Base-by-base conservation (phyloP, 2,113 vertebrate genomes). In the Oncorhynchus clarkii region DNA sequence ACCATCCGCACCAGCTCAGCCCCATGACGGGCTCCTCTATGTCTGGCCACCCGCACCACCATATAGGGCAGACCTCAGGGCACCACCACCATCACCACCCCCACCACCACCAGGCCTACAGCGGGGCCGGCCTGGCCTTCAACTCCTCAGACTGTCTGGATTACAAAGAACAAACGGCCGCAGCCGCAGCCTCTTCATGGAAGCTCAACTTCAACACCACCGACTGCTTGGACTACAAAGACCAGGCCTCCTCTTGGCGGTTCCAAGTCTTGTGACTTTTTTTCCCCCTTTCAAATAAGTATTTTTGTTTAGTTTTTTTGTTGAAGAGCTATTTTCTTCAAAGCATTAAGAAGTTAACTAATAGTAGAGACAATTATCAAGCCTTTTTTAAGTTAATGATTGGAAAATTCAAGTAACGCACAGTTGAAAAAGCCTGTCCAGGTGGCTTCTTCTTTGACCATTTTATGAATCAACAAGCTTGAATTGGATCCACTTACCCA, bases 171-270 rank as follows among this genome's bases (percentile, higher is more conserved):
- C 96, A 95, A 1, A 88, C 94, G 0, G 88, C 67, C 2, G 20
- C 93, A 0, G 88, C 67, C 2, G 20, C 93, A 1, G 89, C 94
- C 0, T 87, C 92, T 20, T 94, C 96, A 75, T 99, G 97, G 97
- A 99, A 99, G 89, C 96, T 99, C 90, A 98, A 98, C 94, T 99
- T 99, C 92, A 99, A 96, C 86, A 91, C 97, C 11, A 90, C 96
- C 9, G 97, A 99, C 87, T 98, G 97, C 91, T 95, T 99, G 85
- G 97, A 99, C 95, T 99, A 99, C 94, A 99, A 99, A 89, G 97
- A 99, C 91, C 97, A 98, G 93, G 94, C 96, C 0, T 95, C 97
- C 0, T 95, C 97, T 0, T 99, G 97, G 97, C 94, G 97, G 77
- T 99, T 99, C 93, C 97, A 99, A 89, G 96, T 98, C 84, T 94